These are phyloP conservation scores for Pampus argenteus DNA, from an alignment of 2,797 vertebrate species.

Conservation along the genomic window DNA sequence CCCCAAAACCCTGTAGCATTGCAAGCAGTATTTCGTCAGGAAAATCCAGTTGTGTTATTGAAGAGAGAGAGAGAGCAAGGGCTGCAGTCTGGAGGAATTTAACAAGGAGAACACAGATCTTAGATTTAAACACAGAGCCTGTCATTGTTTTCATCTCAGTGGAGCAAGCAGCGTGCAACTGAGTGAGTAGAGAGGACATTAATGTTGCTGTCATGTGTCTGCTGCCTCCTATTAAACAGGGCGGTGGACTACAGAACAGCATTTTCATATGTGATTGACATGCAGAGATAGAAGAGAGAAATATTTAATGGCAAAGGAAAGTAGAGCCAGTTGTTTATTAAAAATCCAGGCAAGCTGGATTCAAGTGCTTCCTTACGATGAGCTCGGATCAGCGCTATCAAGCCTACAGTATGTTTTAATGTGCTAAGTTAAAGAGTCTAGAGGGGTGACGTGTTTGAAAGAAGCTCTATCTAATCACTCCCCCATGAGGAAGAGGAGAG, in stretches of 20 bases:
- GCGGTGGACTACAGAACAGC: slow-evolving; percentile 10
- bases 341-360: slow-evolving; percentile 3
- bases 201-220: slow-evolving; percentile 43
- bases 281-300: neutral
- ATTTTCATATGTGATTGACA: neutral
- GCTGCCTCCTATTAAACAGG: slow-evolving; percentile 19
- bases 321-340: neutral
- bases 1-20: slow-evolving; percentile 54
- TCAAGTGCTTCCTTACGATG: neutral
- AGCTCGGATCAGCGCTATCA: slow-evolving; percentile 6
- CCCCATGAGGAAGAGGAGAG: slow-evolving; percentile 66
- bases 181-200: slow-evolving; percentile 26
- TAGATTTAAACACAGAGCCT: slow-evolving; percentile 72
- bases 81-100: slow-evolving; percentile 50
- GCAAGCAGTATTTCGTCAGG: slow-evolving; percentile 70
- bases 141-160: slow-evolving; percentile 75
- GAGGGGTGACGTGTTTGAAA: slow-evolving; percentile 66
- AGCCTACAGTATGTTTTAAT: slow-evolving; percentile 35
- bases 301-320: neutral
- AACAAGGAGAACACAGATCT: slow-evolving; percentile 43
- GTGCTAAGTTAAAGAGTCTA: slow-evolving; percentile 47
- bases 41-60: slow-evolving; percentile 25
- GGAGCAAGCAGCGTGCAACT: slow-evolving; percentile 35
- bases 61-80: slow-evolving; percentile 22
- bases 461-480: slow-evolving; percentile 71